Percentiles rank a stretch among this genome's conserved stretches.
These are phyloP conservation scores for Myotis planiceps DNA, from an alignment of 2,797 vertebrate genomes.

Conservation along the genomic window DNA sequence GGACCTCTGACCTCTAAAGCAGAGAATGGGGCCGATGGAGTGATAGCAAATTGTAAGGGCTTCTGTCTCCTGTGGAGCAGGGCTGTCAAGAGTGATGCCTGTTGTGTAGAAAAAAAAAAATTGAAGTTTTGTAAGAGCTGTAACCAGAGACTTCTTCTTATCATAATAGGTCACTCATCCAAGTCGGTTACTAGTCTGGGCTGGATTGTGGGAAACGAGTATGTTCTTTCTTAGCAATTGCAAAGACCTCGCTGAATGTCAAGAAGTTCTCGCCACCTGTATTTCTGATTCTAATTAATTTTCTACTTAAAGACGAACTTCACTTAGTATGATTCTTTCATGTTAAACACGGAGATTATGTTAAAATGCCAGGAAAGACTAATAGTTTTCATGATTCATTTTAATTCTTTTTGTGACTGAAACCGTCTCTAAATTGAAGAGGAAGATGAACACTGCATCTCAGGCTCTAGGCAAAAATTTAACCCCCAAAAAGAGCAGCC, in stretches of 20 bases:
- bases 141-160: constrained; percentile 72
- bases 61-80: constrained; percentile 51
- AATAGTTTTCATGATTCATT: not conserved
- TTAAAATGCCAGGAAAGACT: not conserved
- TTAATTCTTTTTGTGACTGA: not conserved
- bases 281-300: constrained; percentile 31
- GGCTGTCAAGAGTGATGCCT: constrained; percentile 65
- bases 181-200: constrained; percentile 72
- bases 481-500: not conserved
- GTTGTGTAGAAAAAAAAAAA: constrained; percentile 68
- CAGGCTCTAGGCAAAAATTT: not conserved
- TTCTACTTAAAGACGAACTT: constrained; percentile 13
- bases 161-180: constrained; percentile 77
- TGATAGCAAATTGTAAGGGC: constrained; percentile 62
- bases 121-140: constrained; percentile 81
- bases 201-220: constrained; percentile 62
- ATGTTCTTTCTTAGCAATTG: constrained; percentile 48
- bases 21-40: constrained; percentile 66
- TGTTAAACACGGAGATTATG: not conserved
- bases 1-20: constrained; percentile 51
- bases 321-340: not conserved
- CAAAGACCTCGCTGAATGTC: constrained; percentile 1
- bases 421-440: constrained; percentile 4
- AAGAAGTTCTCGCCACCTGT: not conserved
- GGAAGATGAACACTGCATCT: not conserved